These are phyloP conservation scores for Daphoenositta chrysoptera DNA, from an alignment of 2,113 vertebrate genomes.

Conservation along the genomic window DNA sequence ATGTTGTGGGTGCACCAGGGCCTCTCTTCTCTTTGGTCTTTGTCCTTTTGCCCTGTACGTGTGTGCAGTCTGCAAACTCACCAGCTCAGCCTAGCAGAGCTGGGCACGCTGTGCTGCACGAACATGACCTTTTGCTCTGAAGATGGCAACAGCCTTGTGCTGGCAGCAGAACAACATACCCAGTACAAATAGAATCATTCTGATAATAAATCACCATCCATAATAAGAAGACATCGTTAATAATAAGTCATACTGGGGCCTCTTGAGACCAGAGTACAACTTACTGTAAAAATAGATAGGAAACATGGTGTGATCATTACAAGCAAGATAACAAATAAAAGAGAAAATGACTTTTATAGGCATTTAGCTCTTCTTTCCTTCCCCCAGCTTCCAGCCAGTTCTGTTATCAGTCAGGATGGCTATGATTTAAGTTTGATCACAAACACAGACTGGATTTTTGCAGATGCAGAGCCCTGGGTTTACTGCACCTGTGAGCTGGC, in stretches of 20 bases:
- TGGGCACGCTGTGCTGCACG: neutral
- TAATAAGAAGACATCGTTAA: conserved; percentile 70
- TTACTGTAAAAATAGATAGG: conserved; percentile 67
- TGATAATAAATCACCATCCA: conserved; percentile 70
- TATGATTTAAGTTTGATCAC: conserved; percentile 15
- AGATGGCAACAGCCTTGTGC: conserved; percentile 48
- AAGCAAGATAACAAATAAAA: conserved; percentile 63
- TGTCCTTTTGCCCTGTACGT: neutral
- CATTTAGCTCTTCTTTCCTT: conserved; percentile 48
- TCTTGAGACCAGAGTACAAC: conserved; percentile 53
- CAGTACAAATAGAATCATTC: conserved; percentile 57
- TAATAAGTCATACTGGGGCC: conserved; percentile 63
- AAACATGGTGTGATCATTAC: conserved; percentile 64
- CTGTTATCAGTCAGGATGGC: neutral
- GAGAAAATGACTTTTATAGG: conserved; percentile 55
- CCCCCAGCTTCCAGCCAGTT: neutral
- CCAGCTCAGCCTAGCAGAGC: neutral
- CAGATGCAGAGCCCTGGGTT: neutral
- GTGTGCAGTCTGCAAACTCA: neutral
- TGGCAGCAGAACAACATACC: conserved; percentile 48
- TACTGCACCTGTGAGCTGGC: neutral
- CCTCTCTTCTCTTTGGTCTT: neutral
- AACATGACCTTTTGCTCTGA: conserved; percentile 48
- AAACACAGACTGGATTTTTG: neutral
- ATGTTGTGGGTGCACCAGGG: neutral